Percentiles rank a stretch among this genome's conserved stretches.
phyloP scores from a whole-genome alignment of 2,888 invertebrate genomes.

The Harpalus rufipes region DNA sequence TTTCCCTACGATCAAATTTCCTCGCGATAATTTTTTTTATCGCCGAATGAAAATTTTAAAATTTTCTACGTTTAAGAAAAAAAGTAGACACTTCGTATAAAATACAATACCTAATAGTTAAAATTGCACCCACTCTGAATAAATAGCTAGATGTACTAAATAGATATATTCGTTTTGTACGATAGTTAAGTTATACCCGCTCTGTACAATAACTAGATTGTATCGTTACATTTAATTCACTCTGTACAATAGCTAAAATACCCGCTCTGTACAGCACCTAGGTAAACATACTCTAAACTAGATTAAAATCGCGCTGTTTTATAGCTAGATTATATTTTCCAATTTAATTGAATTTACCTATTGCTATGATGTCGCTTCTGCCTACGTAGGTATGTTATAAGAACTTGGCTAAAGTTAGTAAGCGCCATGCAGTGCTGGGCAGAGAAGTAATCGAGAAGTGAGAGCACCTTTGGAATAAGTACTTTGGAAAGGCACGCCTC shows the following conservation, averaged over 20 bases:
- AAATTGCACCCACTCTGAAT: background rate
- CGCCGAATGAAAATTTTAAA: too few relatives aligned
- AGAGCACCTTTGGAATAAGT: conserved; percentile 66
- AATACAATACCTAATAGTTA: background rate
- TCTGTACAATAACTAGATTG: background rate
- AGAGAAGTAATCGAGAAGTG: conserved; percentile 40
- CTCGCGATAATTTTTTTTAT: too few relatives aligned
- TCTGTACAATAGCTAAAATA: background rate
- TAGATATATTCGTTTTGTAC: background rate
- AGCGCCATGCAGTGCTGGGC: background rate
- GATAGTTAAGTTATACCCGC: background rate
- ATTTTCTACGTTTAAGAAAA: background rate
- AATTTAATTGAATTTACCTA: conserved; percentile 7
- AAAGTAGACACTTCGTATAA: background rate
- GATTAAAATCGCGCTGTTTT: background rate
- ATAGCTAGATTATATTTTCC: background rate
- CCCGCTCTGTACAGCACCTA: background rate
- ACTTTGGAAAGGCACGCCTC: conserved; percentile 39
- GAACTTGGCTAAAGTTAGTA: background rate
- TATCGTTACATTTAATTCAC: too few relatives aligned
- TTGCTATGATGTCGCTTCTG: background rate
- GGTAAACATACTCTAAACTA: background rate
- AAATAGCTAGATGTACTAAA: background rate
- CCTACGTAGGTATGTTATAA: background rate
- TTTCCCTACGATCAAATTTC: too few relatives aligned